These are phyloP conservation scores for Gymnopithys bicolor DNA, from an alignment of 2,797 vertebrate genomes.

Conservation along the genomic window DNA sequence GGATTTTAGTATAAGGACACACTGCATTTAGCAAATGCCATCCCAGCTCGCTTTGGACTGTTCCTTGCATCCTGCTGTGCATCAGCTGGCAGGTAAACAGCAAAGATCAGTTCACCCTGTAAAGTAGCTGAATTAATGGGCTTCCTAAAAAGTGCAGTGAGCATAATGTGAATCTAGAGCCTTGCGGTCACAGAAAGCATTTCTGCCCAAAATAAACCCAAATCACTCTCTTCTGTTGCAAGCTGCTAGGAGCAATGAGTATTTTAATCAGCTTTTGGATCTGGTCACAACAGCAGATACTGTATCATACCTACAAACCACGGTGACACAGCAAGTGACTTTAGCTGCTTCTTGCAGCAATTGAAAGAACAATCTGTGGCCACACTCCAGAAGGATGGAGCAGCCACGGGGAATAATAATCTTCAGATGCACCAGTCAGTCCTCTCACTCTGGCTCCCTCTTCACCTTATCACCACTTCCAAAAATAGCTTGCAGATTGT, in stretches of 20 bases:
- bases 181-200: neutral
- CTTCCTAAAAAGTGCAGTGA: slow-evolving; percentile 7
- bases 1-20: slow-evolving; percentile 18
- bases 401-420: slow-evolving; percentile 53
- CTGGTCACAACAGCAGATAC: neutral
- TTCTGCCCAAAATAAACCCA: neutral
- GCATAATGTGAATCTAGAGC: neutral
- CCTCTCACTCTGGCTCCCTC: slow-evolving; percentile 31
- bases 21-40: slow-evolving; percentile 37
- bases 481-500: slow-evolving; percentile 55
- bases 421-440: slow-evolving; percentile 27
- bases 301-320: neutral
- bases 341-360: slow-evolving; percentile 17
- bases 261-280: neutral
- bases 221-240: neutral
- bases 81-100: slow-evolving; percentile 58
- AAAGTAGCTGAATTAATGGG: slow-evolving; percentile 43
- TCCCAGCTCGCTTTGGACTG: slow-evolving; percentile 31
- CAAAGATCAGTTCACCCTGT: slow-evolving; percentile 12
- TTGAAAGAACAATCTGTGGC: slow-evolving; percentile 36
- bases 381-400: slow-evolving; percentile 34
- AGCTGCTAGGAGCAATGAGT: neutral
- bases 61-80: slow-evolving; percentile 38
- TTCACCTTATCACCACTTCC: slow-evolving; percentile 41
- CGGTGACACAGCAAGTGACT: slow-evolving; percentile 48